phyloP scores from a whole-genome alignment of 2,888 invertebrate genomes.

The Thymelicus sylvestris region DNA sequence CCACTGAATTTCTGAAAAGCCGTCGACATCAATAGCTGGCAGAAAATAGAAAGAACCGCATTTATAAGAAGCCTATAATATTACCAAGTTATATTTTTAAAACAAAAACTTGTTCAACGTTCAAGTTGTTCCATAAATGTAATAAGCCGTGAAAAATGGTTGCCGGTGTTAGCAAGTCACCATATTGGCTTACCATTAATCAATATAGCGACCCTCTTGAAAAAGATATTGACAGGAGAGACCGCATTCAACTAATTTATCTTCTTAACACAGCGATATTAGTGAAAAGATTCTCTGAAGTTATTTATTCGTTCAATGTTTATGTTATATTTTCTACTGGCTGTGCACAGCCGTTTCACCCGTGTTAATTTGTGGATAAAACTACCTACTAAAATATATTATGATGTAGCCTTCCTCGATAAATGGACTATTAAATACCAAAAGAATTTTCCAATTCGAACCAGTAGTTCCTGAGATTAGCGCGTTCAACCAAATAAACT shows the following conservation, averaged over 20 bases:
- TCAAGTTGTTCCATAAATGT: constrained; percentile 50
- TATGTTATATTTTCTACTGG: too few species aligned
- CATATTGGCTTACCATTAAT: constrained; percentile 63
- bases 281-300: neutral
- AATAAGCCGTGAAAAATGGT: constrained; percentile 61
- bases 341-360: too few species aligned
- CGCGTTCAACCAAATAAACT: too few species aligned
- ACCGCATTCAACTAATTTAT: constrained; percentile 32
- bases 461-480: too few species aligned
- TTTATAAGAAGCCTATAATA: neutral
- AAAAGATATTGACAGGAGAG: constrained; percentile 36
- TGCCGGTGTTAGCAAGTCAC: constrained; percentile 64
- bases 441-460: too few species aligned
- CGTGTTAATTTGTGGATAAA: too few species aligned
- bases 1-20: too few species aligned
- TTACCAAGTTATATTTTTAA: constrained; percentile 5
- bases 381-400: too few species aligned
- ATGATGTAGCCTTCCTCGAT: too few species aligned
- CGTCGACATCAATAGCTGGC: too few species aligned
- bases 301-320: neutral
- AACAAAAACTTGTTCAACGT: constrained; percentile 46
- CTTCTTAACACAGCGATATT: constrained; percentile 12
- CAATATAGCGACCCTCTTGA: constrained; percentile 45
- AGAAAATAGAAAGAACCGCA: too few species aligned
- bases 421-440: too few species aligned